These are phyloP conservation scores for Enteromius paludinosus DNA, from an alignment of 2,797 vertebrate species.

Conservation along the genomic window DNA sequence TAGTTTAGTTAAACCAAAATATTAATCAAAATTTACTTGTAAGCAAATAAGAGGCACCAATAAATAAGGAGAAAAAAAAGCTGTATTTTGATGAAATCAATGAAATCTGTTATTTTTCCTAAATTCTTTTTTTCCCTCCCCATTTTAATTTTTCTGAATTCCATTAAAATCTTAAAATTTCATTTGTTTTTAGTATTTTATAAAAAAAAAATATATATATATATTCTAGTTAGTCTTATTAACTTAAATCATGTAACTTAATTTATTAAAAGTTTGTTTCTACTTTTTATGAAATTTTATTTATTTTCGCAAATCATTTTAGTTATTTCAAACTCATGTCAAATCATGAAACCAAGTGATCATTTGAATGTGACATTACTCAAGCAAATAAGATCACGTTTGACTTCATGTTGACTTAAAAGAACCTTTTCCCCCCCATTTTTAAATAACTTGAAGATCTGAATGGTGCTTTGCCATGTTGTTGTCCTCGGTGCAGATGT, in stretches of 20 bases:
- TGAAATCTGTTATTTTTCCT: background rate
- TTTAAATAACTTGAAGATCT: background rate
- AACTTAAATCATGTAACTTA: background rate
- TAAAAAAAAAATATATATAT: background rate
- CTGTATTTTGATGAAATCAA: background rate
- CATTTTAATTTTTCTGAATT: background rate
- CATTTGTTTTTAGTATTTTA: background rate
- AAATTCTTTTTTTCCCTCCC: accelerated
- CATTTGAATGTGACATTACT: background rate
- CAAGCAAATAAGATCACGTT: no score
- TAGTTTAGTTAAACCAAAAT: background rate
- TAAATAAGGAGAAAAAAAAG: background rate
- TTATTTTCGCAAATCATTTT: background rate
- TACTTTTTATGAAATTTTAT: background rate
- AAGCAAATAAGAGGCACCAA: background rate
- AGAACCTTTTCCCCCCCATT: no score
- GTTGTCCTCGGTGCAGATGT: background rate
- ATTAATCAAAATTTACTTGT: background rate
- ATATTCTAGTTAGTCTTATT: background rate
- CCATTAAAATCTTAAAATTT: background rate
- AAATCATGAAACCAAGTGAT: background rate
- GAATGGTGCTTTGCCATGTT: background rate
- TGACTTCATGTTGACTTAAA: background rate
- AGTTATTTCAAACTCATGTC: background rate
- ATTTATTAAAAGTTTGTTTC: no score